Base-by-base conservation (phyloP, 2,888 invertebrate genomes). In the Portevinia maculata region DNA sequence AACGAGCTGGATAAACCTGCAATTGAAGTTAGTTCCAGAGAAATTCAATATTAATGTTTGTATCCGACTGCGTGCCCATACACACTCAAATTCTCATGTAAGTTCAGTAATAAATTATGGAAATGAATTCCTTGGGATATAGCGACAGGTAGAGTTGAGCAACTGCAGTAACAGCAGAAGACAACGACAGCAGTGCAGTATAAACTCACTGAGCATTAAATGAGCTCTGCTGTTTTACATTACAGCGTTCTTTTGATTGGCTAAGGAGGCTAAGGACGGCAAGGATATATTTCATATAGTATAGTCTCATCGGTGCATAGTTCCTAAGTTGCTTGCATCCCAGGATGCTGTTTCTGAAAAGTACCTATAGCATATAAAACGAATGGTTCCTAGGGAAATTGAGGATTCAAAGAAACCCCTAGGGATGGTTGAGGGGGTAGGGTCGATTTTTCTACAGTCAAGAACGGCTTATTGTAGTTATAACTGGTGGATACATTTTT, bases 21-120 rank as follows among this genome's bases (percentile, higher is more conserved):
- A 65, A 71, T 73, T 67, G 60, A 79, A 67, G 73, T 73, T 28
- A 79, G 53, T 65, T 73, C 48, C 13, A 8, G 60, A 67, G 46
- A 53, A 39, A 60, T 73, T 62, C 73, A 67, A 73, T 67, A 67
- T 60, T 67, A 67, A 57, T 73, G 67, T 57, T n/a, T 11, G 19
- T 24, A 24, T 1, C 7, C 8, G 3, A 24, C 15, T 57, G 64
- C 15, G 15, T 50, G 3, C 15, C 9, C 15, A 32, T n/a, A 3
- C 1, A 7, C 13, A 6, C n/a, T n/a, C n/a, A n/a, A n/a, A 7
- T 39, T 6, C 15, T 7, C 39, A 39, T 13, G 3, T 15, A 39
- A 34, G 11, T 15, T n/a, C 3, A 28, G 52, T 24, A 75, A 69
- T 75, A 44, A 60, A 69, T 75, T 60, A 19, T 53, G 44, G 60